Conservation (phyloP, 2,113 vertebrate species). For the Erythrolamprus reginae region DNA sequence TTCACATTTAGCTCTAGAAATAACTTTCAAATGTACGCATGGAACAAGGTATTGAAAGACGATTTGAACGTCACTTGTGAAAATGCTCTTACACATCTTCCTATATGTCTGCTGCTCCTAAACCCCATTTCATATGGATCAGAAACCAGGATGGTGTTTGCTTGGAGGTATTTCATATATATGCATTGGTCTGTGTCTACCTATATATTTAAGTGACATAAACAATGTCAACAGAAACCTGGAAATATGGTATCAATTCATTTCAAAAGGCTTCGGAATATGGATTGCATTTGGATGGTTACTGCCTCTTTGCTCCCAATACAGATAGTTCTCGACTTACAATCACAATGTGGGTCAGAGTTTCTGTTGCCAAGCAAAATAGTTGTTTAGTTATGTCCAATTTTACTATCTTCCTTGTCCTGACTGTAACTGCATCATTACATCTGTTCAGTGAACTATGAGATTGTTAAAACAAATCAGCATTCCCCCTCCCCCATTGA, state of each 20-base stretch:
- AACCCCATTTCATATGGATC: slow-evolving; percentile 59
- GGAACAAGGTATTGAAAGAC: not conserved
- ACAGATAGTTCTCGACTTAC: not conserved
- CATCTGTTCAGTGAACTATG: not conserved
- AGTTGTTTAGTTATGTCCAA: not conserved
- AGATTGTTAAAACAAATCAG: not conserved
- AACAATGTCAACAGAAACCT: slow-evolving; percentile 43
- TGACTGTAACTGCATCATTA: not conserved
- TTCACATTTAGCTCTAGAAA: not conserved
- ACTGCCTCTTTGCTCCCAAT: slow-evolving; percentile 13
- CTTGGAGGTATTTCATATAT: not conserved
- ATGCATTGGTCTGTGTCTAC: slow-evolving; percentile 11
- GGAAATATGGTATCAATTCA: slow-evolving; percentile 51
- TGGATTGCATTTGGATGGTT: slow-evolving; percentile 28
- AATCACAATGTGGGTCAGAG: not conserved
- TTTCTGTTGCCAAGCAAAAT: not conserved
- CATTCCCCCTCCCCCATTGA: not conserved
- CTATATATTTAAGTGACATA: slow-evolving; percentile 31
- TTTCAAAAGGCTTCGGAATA: slow-evolving; percentile 46
- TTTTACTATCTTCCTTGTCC: not conserved
- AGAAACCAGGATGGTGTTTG: slow-evolving; percentile 60
- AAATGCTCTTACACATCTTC: slow-evolving; percentile 5
- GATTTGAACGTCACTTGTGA: not conserved
- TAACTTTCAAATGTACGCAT: not conserved
- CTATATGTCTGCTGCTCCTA: slow-evolving; percentile 16